Evolutionary conservation across 2,888 invertebrate species (phyloP).

Genomic region (Cheilosia variabilis): DNA sequence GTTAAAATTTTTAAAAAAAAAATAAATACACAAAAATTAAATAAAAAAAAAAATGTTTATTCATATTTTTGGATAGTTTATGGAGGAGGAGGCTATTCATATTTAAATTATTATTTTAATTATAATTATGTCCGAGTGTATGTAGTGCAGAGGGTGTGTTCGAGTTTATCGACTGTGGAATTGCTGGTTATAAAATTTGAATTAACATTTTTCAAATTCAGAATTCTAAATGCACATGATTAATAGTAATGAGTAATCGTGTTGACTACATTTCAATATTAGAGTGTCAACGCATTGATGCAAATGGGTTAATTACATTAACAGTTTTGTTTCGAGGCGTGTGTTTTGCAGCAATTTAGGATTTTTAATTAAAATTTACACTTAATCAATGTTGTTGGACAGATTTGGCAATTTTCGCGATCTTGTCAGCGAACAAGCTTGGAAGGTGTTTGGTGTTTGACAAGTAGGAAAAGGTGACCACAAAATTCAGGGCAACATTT

Average conservation of each 20-base stretch:
- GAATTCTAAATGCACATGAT: constrained; percentile 34
- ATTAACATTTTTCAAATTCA: constrained; percentile 30
- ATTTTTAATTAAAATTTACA: constrained; percentile 54
- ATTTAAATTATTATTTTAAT: constrained; percentile 63
- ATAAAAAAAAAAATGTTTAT: constrained; percentile 6
- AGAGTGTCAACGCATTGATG: constrained; percentile 63
- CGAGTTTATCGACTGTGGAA: constrained; percentile 14
- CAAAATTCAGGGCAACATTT: too few relatives aligned
- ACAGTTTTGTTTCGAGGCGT: constrained; percentile 36
- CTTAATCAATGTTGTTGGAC: constrained; percentile 47
- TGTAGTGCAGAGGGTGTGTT: not conserved
- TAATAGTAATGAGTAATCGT: constrained; percentile 69
- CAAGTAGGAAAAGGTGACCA: too few relatives aligned
- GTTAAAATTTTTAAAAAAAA: constrained; percentile 5
- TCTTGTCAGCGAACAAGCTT: constrained; percentile 29
- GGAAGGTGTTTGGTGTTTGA: constrained; percentile 3
- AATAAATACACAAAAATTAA: not conserved
- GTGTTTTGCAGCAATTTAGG: constrained; percentile 36
- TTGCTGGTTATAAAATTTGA: constrained; percentile 24
- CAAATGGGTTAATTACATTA: constrained; percentile 70
- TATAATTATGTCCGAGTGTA: constrained; percentile 38
- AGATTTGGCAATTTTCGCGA: constrained; percentile 34
- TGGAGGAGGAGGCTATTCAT: constrained; percentile 55
- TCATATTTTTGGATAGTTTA: constrained; percentile 41
- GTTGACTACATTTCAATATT: constrained; percentile 55